Evolutionary conservation across 1,140 invertebrate genomes (phyloP), one percentile per base, ranked within the genome.

Genomic region (Scaptomyza pallida): DNA sequence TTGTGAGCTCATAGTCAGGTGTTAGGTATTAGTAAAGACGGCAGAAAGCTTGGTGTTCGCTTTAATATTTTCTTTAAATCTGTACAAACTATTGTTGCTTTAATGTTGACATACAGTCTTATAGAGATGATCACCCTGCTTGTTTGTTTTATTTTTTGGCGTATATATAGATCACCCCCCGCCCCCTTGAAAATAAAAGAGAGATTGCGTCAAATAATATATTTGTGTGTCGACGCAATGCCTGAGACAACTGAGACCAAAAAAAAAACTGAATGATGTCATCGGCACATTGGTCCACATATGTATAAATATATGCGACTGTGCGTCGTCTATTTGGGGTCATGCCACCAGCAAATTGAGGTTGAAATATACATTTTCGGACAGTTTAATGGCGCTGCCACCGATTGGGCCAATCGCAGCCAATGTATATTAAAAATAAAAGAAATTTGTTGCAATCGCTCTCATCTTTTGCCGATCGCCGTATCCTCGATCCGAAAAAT

Each of bases 321-420:
- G 30, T 76, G 68, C 54, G 57, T 64, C 60, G 62, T 74, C 63
- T 47, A n/a, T 51, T 21, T 48, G 81, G 78, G 81, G 81, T 85
- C 81, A 74, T 61, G 81, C 85, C 81, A 86, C 67, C 50, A 75
- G 64, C 74, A 78, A 85, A 81, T 85, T 86, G 81, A 86, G 62
- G 65, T 78, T 77, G 57, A 86, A 80, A 86, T 77, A 44, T 19
- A 19, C 19, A 60, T 61, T 76, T 75, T 83, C 56, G 63, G 81
- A 75, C 75, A 77, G 74, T 47, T 74, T 72, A 79, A 76, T 75
- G 72, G 64, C 56, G 10, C 54, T 60, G 56, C 63, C 63, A n/a
- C n/a, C n/a, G n/a, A n/a, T n/a, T n/a, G n/a, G n/a, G n/a, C 23
- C 41, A 23, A 30, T 54, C 48, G 61, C 30, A 72, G 9, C 12